Percentiles rank a stretch among this genome's conserved stretches.
These are phyloP conservation scores for Podarcis siculus DNA, from an alignment of 2,797 vertebrate genomes.

Conservation along the genomic window DNA sequence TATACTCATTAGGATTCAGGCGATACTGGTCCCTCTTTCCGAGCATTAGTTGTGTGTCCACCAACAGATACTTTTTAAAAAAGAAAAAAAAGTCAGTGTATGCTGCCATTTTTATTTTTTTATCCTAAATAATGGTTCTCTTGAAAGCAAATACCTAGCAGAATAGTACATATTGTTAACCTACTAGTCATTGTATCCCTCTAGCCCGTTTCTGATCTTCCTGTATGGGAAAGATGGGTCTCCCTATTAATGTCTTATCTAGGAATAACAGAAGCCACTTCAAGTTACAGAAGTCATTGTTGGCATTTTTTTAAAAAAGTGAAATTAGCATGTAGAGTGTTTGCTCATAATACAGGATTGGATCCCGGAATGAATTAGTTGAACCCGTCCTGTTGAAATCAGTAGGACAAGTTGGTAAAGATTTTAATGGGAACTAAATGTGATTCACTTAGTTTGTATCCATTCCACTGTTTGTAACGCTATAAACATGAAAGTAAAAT, in stretches of 20 bases:
- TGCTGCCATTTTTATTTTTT: neutral
- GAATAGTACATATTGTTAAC: neutral
- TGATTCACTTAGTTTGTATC: neutral
- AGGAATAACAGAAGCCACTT: neutral
- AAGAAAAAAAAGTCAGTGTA: neutral
- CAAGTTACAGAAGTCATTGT: neutral
- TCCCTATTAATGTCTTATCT: neutral
- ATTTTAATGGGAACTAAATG: neutral
- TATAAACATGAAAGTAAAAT: neutral
- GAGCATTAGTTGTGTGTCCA: constrained; percentile 84
- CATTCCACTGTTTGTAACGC: neutral
- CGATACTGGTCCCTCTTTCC: constrained; percentile 81
- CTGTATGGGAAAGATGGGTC: neutral
- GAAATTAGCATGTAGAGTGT: neutral
- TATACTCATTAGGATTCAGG: constrained; percentile 84
- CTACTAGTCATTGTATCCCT: neutral
- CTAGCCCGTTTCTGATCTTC: neutral
- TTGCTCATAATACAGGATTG: neutral
- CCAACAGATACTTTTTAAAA: constrained; percentile 83
- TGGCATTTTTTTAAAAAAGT: neutral
- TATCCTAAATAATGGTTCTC: neutral
- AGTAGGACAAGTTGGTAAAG: neutral
- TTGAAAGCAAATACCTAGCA: neutral
- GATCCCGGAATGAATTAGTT: neutral
- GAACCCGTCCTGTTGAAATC: too few species aligned